Base-by-base conservation (phyloP, 2,113 vertebrate species). In the Silurus meridionalis region DNA sequence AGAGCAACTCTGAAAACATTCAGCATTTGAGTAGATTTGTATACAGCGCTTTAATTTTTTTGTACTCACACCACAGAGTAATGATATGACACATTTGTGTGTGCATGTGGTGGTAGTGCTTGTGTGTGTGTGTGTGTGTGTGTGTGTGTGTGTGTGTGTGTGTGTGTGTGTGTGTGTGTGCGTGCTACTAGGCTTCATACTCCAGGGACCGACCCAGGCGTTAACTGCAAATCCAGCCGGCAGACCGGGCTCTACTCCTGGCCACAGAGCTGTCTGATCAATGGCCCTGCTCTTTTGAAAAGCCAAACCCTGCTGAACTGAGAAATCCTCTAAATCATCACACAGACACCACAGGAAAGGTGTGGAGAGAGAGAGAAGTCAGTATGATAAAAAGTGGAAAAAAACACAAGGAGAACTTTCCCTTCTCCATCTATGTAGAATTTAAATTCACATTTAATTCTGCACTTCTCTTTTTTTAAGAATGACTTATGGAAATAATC, bases 221-320 rank as follows among this genome's bases (percentile, higher is more conserved):
- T 96, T 95, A 96, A 95, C 95, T 94, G 95, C 95, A 96, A 96
- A 97, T 96, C 95, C 95, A 95, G 94, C 95, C 95, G 95, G 95
- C 95, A 96, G 93, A 94, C 94, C 93, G 93, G 93, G 95, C 95
- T 95, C 96, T 96, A 96, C 96, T 94, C 95, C 94, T 95, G 95
- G 95, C 95, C 96, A 95, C 95, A 95, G 96, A 95, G 94, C 92
- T 93, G 94, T 94, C 95, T 96, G 96, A 97, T 97, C 96, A 97
- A 96, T 96, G 95, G 94, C 94, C 94, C 94, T 95, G 78, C 95
- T 97, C 96, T 96, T 97, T 98, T 97, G 96, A 98, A 98, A 97
- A 96, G 92, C 97, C 97, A 98, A 96, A 96, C 97, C 96, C 96
- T 96, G 92, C 97, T 98, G 96, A 97, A 98, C 96, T 96, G 95